These are phyloP conservation scores for Accipiter virgatus DNA, from an alignment of 2,113 vertebrate species.

Conservation along the genomic window DNA sequence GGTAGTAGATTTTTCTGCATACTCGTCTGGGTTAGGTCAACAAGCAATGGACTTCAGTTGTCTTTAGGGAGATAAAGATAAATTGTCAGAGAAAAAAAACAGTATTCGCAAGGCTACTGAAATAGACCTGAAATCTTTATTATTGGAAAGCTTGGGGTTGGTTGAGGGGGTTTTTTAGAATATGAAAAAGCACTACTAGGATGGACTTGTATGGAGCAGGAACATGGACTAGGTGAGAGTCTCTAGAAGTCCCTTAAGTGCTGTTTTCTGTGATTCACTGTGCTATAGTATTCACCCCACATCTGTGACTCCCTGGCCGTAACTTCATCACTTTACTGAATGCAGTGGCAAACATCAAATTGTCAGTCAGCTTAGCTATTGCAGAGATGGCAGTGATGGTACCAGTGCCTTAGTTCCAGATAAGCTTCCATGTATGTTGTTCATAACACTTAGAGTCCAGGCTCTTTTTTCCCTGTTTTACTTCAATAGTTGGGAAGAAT, in stretches of 20 bases:
- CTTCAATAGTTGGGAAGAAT: neutral
- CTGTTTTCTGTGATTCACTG: neutral
- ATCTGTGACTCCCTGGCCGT: neutral
- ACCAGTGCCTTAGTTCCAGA: neutral
- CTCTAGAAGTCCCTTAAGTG: neutral
- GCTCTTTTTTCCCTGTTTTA: neutral
- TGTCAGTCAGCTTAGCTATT: neutral
- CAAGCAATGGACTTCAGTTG: neutral
- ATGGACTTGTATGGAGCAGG: neutral
- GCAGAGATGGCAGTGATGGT: neutral
- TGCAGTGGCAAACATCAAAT: neutral
- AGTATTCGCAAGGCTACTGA: neutral
- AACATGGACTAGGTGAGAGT: neutral
- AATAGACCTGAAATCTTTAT: neutral
- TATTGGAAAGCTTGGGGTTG: neutral
- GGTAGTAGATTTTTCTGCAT: constrained; percentile 23
- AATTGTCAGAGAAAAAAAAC: neutral
- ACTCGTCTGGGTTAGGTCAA: constrained; percentile 41
- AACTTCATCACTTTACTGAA: neutral
- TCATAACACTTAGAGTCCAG: neutral
- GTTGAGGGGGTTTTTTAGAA: neutral
- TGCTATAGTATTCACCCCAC: neutral
- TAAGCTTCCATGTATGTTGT: neutral
- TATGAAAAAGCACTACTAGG: neutral
- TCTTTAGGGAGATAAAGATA: neutral